Percentiles rank a stretch among this genome's conserved stretches.
Conservation (phyloP, 2,113 vertebrate species). For the Oenanthe oenanthe region DNA sequence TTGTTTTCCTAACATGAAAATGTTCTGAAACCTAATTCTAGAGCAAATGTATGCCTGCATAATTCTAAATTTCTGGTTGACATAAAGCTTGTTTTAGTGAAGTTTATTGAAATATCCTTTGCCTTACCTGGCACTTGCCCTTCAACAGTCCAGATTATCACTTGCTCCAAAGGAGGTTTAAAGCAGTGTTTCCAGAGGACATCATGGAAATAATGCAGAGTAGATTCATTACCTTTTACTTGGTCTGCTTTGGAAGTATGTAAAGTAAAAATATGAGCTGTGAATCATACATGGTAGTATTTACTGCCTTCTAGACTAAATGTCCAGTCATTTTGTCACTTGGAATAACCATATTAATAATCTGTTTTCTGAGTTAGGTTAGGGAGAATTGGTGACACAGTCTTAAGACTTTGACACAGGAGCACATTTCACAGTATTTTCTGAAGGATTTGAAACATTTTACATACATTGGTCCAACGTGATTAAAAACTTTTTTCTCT, state of each 20-base stretch:
- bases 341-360: not conserved
- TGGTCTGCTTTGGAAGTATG: not conserved
- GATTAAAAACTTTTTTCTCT: not conserved
- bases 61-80: not conserved
- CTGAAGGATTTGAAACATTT: not conserved
- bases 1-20: not conserved
- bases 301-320: not conserved
- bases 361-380: not conserved
- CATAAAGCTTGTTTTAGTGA: not conserved
- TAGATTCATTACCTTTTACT: not conserved
- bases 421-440: not conserved
- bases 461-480: not conserved
- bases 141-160: not conserved
- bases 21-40: not conserved
- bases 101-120: not conserved
- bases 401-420: not conserved
- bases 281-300: not conserved
- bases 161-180: not conserved
- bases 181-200: not conserved
- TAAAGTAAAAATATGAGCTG: not conserved
- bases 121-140: not conserved
- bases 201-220: not conserved
- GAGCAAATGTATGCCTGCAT: not conserved
- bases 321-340: not conserved
- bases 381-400: not conserved